Percentiles rank a stretch among this genome's conserved stretches.
Evolutionary conservation across 1,140 invertebrate species (phyloP).

Genomic region (Hyles euphorbiae): DNA sequence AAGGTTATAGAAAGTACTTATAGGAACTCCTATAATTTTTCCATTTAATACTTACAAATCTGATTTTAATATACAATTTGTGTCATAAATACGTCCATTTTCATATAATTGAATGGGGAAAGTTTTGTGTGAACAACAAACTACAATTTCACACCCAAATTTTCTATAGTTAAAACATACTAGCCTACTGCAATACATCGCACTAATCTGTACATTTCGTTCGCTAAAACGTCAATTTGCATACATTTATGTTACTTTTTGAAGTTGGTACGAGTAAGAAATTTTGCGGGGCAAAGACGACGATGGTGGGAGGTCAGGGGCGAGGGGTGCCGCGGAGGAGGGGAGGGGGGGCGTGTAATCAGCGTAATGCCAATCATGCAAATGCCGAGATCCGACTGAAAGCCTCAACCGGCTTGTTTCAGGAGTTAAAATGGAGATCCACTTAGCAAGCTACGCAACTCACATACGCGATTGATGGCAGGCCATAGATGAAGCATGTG

Average conservation of each 20-base stretch:
- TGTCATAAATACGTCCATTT: no score
- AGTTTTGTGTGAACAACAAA: no score
- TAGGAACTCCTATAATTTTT: no score
- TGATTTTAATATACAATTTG: no score
- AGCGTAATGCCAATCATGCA: conserved; percentile 74
- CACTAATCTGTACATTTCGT: conserved; percentile 4
- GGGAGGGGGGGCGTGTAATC: conserved; percentile 49
- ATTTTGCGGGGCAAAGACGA: conserved; percentile 20
- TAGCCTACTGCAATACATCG: not conserved
- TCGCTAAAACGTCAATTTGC: conserved; percentile 58
- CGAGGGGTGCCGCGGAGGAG: conserved; percentile 15
- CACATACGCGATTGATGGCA: conserved; percentile 68
- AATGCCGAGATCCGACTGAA: conserved; percentile 72
- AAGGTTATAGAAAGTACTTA: no score
- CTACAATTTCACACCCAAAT: no score
- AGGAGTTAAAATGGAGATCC: conserved; percentile 75
- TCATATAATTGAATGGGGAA: no score
- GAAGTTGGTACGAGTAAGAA: conserved; percentile 25
- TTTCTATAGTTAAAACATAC: no score
- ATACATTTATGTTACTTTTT: conserved; percentile 56
- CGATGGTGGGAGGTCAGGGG: not conserved
- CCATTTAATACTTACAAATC: no score
- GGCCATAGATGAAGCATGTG: conserved; percentile 37
- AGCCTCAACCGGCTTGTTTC: conserved; percentile 72
- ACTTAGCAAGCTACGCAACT: conserved; percentile 67